Percentiles rank a stretch among this genome's conserved stretches.
These are phyloP conservation scores for Pachycephus smyrnensis DNA, from an alignment of 2,888 invertebrate species.

Conservation along the genomic window DNA sequence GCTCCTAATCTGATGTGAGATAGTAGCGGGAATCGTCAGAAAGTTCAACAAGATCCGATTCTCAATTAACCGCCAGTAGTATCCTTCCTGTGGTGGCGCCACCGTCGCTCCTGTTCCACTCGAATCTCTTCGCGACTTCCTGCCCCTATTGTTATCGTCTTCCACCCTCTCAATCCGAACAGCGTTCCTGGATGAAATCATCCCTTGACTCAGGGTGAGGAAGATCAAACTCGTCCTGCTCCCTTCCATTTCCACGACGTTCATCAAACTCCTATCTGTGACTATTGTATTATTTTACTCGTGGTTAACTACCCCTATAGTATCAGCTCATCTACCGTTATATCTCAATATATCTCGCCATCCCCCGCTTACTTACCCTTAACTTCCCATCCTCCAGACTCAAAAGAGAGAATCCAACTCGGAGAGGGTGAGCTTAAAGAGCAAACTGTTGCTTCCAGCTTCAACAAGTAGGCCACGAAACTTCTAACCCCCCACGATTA, in stretches of 20 bases:
- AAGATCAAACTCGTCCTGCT: too few relatives aligned
- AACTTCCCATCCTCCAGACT: neutral
- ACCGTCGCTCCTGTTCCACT: neutral
- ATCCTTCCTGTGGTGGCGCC: too few relatives aligned
- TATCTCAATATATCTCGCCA: neutral
- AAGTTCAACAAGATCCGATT: slow-evolving; percentile 31
- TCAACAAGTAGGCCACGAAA: slow-evolving; percentile 58
- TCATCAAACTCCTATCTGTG: neutral
- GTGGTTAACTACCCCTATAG: neutral
- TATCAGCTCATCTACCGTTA: neutral
- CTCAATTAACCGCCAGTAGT: slow-evolving; percentile 32
- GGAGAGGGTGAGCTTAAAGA: slow-evolving; percentile 43
- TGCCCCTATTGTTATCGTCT: neutral
- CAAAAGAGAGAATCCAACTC: neutral
- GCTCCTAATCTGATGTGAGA: slow-evolving; percentile 41
- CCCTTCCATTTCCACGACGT: neutral
- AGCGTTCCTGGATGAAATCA: too few relatives aligned
- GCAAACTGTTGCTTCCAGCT: slow-evolving; percentile 65
- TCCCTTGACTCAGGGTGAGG: too few relatives aligned
- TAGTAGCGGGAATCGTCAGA: neutral
- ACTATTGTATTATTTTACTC: neutral
- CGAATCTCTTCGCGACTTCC: neutral
- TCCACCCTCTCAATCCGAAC: neutral
- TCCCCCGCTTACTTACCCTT: neutral
- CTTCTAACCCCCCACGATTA: neutral